Percentiles rank a stretch among this genome's conserved stretches.
Conservation (phyloP, 1,140 invertebrate species). For the Cyrtorhinus lividipennis region DNA sequence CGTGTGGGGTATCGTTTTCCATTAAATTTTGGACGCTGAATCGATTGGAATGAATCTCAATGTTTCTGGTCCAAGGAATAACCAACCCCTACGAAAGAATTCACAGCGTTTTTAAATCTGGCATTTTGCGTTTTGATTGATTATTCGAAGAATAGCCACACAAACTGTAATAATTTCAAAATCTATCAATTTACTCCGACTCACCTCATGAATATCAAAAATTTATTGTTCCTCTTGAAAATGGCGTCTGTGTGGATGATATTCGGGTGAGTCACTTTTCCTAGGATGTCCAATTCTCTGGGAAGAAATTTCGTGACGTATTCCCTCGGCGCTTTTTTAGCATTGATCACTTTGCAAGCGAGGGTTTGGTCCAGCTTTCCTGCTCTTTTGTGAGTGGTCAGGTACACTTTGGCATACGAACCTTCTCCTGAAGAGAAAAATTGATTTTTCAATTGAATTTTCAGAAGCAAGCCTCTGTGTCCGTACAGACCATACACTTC, state of each 20-base stretch:
- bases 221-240: conserved; percentile 52
- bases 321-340: conserved; percentile 47
- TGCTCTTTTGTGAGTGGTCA: conserved; percentile 30
- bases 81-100: too few relatives aligned
- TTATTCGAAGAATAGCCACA: too few relatives aligned
- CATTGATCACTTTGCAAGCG: conserved; percentile 61
- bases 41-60: too few relatives aligned
- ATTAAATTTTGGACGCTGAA: too few relatives aligned
- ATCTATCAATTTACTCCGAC: too few relatives aligned
- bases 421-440: conserved; percentile 14
- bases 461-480: too few relatives aligned
- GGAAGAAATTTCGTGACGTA: conserved; percentile 59
- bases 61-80: too few relatives aligned
- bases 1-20: too few relatives aligned
- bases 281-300: conserved; percentile 51
- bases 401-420: conserved; percentile 16
- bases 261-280: conserved; percentile 53
- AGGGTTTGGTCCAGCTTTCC: conserved; percentile 31
- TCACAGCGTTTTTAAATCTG: too few relatives aligned
- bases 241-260: conserved; percentile 52
- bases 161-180: too few relatives aligned
- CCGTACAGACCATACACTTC: too few relatives aligned
- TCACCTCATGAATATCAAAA: conserved; percentile 18
- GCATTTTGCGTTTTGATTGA: too few relatives aligned
- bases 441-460: not conserved